Evolutionary conservation across 2,113 vertebrate genomes (phyloP), one percentile per base, ranked within the genome.

Genomic region (Cynocephalus volans): DNA sequence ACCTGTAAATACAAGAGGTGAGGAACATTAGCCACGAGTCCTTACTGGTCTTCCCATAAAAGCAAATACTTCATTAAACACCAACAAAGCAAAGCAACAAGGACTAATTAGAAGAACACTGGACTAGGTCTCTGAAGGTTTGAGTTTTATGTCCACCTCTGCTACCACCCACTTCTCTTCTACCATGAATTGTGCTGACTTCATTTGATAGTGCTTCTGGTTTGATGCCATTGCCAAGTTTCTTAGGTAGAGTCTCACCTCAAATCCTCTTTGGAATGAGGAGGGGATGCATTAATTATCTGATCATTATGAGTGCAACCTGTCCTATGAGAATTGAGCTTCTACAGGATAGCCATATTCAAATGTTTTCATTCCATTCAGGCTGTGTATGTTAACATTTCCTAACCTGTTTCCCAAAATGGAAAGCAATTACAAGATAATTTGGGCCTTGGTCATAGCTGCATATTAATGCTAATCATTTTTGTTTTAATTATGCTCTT

Each of bases 371-470:
- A 7, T 31, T n/a, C 17, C 82, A 52, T 69, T 33, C 52, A 62
- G n/a, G 54, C 28, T 56, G n/a, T 10, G 14, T 45, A 26, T 31
- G 48, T 45, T 45, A 72, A 76, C 64, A 45, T 69, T 85, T 79
- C 67, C 54, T 56, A 88, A 33, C 83, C 54, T 11, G 76, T 72
- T 92, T 91, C 62, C 81, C 80, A 45, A 58, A 69, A 95, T 10
- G 65, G 48, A 86, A 88, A 52, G 58, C 26, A 95, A 76, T 83
- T 82, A 62, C 94, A 83, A 88, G 31, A 90, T 81, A 81, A 90
- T 45, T 36, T 84, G 41, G 70, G 64, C 23, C 19, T 56, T 48
- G 45, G 65, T 72, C 64, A 87, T n/a, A 60, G 26, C 45, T 88
- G 10, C 36, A 52, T 45, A 45, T n/a, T 70, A 65, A 21, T 26